These are phyloP conservation scores for Melanargia galathea DNA, from an alignment of 2,888 invertebrate genomes.

Conservation along the genomic window DNA sequence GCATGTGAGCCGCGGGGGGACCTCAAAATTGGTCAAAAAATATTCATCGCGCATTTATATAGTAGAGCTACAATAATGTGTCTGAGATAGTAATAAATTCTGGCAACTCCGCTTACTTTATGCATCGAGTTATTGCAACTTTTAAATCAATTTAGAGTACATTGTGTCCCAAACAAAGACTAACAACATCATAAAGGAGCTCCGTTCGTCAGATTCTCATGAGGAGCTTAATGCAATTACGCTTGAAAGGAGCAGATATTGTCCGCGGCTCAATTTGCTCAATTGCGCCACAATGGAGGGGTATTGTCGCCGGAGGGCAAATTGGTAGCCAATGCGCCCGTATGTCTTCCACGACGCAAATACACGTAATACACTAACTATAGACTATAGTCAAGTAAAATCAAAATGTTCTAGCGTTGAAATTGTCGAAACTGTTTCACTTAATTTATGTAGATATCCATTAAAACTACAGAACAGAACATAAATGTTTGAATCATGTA, in stretches of 20 bases:
- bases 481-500: too few relatives aligned
- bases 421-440: too few relatives aligned
- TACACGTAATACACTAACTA: not conserved
- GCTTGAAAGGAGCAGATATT: conserved; percentile 46
- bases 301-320: conserved; percentile 36
- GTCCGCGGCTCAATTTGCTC: conserved; percentile 37
- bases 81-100: too few relatives aligned
- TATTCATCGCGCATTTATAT: too few relatives aligned
- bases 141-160: conserved; percentile 4
- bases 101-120: too few relatives aligned
- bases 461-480: too few relatives aligned
- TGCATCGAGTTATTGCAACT: conserved; percentile 5
- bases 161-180: conserved; percentile 6
- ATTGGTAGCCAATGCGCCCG: conserved; percentile 52
- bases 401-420: not conserved
- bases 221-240: conserved; percentile 45
- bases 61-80: too few relatives aligned
- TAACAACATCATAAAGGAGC: conserved; percentile 6
- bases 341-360: conserved; percentile 40
- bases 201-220: conserved; percentile 11
- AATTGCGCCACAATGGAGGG: conserved; percentile 48
- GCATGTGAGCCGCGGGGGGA: too few relatives aligned
- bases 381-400: not conserved
- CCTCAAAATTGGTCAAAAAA: too few relatives aligned
- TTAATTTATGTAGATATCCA: too few relatives aligned